phyloP scores from a whole-genome alignment of 2,797 vertebrate genomes.

The Podargus strigoides region DNA sequence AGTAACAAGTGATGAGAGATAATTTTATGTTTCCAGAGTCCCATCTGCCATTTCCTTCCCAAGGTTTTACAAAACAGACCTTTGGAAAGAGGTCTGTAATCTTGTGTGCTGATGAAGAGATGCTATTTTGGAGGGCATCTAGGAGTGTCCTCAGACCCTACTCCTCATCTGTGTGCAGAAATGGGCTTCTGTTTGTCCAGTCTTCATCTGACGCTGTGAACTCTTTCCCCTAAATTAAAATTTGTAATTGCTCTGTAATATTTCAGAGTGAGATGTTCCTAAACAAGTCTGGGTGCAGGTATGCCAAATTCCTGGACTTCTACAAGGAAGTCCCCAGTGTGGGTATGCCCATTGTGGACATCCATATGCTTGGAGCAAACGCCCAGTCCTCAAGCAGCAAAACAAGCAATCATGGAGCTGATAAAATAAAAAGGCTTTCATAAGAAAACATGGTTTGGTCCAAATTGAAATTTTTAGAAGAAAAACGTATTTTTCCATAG shows the following conservation, averaged over 20 bases:
- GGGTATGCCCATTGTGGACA: not conserved
- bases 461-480: not conserved
- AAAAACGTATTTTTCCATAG: not conserved
- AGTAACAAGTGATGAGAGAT: not conserved
- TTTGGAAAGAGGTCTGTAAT: not conserved
- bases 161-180: not conserved
- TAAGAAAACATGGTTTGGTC: not conserved
- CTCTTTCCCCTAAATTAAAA: not conserved
- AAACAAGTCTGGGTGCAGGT: not conserved
- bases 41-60: not conserved
- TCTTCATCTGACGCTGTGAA: not conserved
- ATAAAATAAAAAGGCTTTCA: not conserved
- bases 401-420: not conserved
- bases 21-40: not conserved
- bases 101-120: not conserved
- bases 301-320: not conserved
- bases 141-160: not conserved
- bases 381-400: not conserved
- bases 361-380: not conserved
- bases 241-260: not conserved
- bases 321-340: not conserved
- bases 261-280: not conserved
- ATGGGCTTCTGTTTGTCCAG: not conserved
- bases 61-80: not conserved
- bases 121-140: not conserved